A percentile compares a stretch with the other conserved stretches of the same genome.
These are phyloP conservation scores for Drosophila subobscura DNA, from an alignment of 1,140 invertebrate genomes.

Conservation along the genomic window DNA sequence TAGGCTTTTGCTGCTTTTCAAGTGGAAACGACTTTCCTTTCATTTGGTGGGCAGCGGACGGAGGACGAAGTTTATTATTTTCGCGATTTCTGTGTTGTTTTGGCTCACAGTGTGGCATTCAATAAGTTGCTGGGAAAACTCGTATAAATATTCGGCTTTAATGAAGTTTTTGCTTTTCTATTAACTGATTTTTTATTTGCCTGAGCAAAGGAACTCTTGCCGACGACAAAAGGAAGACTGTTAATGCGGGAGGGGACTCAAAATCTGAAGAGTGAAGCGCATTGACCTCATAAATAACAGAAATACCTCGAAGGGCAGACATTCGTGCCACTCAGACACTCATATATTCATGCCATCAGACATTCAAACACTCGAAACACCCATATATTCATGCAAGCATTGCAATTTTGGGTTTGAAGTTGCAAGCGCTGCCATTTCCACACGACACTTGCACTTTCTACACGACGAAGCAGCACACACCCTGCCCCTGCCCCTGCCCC, in stretches of 20 bases:
- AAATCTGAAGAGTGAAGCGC: slow-evolving; percentile 45
- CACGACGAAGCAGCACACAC: background rate
- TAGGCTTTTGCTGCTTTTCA: slow-evolving; percentile 9
- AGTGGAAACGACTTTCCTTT: slow-evolving; percentile 24
- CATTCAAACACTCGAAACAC: slow-evolving; percentile 1
- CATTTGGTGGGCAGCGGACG: background rate
- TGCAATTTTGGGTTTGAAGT: slow-evolving; percentile 54
- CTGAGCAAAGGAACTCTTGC: slow-evolving; percentile 7
- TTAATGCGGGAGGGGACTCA: background rate
- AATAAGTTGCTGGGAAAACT: background rate
- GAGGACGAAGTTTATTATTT: background rate
- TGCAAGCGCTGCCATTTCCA: slow-evolving; percentile 62
- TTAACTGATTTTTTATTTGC: slow-evolving; percentile 4
- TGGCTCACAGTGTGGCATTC: background rate
- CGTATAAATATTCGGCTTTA: slow-evolving; percentile 1
- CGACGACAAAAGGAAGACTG: slow-evolving; percentile 1
- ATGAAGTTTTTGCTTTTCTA: background rate
- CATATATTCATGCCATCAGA: slow-evolving; percentile 1
- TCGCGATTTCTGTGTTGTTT: background rate
- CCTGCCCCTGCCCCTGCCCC: too few relatives aligned
- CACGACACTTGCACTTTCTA: slow-evolving; percentile 79
- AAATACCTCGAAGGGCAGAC: background rate
- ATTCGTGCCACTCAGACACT: slow-evolving; percentile 16
- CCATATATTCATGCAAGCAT: slow-evolving; percentile 7
- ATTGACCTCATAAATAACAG: slow-evolving; percentile 75